A percentile compares a stretch with the other conserved stretches of the same genome.
phyloP scores from a whole-genome alignment of 2,113 vertebrate genomes.

The Odobenus rosmarus region DNA sequence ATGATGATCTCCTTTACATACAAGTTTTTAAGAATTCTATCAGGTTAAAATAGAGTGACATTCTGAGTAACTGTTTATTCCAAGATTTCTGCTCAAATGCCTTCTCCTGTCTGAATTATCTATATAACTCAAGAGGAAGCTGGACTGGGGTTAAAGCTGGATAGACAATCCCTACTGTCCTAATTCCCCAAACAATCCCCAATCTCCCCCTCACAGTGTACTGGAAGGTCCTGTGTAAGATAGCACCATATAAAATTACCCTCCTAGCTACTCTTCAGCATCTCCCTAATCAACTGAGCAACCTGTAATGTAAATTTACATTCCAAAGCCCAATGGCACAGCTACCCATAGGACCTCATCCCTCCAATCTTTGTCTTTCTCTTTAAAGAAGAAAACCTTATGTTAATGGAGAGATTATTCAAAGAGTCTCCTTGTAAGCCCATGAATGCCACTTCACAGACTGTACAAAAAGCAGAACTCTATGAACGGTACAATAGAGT shows the following conservation, averaged over 20 bases:
- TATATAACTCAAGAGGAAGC: slow-evolving; percentile 51
- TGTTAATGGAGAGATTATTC: slow-evolving; percentile 45
- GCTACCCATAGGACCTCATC: neutral
- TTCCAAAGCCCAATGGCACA: neutral
- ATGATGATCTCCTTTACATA: slow-evolving; percentile 25
- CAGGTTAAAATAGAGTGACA: slow-evolving; percentile 19
- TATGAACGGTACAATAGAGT: slow-evolving; percentile 28
- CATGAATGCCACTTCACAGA: slow-evolving; percentile 63
- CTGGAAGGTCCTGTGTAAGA: neutral
- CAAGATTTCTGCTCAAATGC: neutral
- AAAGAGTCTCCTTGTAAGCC: slow-evolving; percentile 55
- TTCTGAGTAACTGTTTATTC: slow-evolving; percentile 20
- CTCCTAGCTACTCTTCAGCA: neutral
- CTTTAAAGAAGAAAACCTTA: slow-evolving; percentile 58
- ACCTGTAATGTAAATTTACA: slow-evolving; percentile 51
- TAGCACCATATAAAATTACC: slow-evolving; percentile 23
- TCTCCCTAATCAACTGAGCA: neutral
- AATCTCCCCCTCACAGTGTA: neutral
- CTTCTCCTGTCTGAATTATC: slow-evolving; percentile 5
- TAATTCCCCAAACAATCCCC: slow-evolving; percentile 62
- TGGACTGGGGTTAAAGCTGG: slow-evolving; percentile 21
- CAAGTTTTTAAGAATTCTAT: neutral
- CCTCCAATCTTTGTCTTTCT: slow-evolving; percentile 21
- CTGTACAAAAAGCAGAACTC: slow-evolving; percentile 31
- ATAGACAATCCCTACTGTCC: slow-evolving; percentile 40